These are phyloP conservation scores for Ceyx margarethae DNA, from an alignment of 2,113 vertebrate species.

Conservation along the genomic window DNA sequence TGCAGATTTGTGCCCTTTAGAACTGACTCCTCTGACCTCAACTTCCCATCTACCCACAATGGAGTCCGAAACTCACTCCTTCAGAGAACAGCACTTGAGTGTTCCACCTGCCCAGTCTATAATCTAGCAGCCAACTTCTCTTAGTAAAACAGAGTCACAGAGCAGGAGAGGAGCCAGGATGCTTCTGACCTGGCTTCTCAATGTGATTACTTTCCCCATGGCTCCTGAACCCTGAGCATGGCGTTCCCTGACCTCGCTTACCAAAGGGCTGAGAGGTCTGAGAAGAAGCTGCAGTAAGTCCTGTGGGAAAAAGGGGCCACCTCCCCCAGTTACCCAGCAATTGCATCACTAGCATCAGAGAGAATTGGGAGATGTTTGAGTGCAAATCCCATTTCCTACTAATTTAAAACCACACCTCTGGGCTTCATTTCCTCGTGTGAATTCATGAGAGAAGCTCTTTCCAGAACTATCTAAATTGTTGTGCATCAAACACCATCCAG, in stretches of 20 bases:
- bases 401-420: neutral
- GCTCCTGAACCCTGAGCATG: neutral
- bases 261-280: neutral
- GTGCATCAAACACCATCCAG: rapidly evolving
- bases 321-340: neutral
- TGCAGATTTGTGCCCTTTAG: neutral
- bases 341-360: neutral
- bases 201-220: neutral
- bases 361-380: neutral
- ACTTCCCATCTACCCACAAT: neutral
- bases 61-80: rapidly evolving
- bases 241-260: neutral
- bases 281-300: neutral
- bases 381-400: neutral
- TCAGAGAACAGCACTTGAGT: rapidly evolving
- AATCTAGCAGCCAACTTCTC: neutral
- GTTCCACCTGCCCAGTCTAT: neutral
- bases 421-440: neutral
- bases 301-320: neutral
- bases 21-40: neutral
- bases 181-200: neutral
- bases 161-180: neutral
- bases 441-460: neutral
- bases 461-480: neutral
- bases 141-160: rapidly evolving